Percentiles rank a stretch among this genome's conserved stretches.
phyloP scores from a whole-genome alignment of 2,888 invertebrate genomes.

The Chalcosyrphus nemorum region DNA sequence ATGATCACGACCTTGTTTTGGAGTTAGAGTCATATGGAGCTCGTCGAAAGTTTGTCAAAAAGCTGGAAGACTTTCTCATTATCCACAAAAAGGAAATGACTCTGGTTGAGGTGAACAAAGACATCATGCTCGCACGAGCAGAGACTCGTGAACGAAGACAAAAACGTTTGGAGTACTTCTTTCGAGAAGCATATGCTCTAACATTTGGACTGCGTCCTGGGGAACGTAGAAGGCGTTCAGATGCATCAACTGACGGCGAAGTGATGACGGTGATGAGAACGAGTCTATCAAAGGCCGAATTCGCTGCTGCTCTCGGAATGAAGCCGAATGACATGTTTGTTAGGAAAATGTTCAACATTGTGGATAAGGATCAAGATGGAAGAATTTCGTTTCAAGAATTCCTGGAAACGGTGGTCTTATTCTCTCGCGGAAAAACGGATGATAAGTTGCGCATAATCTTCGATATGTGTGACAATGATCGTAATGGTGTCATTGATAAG shows the following conservation, averaged over 20 bases:
- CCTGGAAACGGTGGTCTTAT: conserved; percentile 95
- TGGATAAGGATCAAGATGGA: conserved; percentile 96
- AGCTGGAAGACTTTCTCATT: conserved; percentile 91
- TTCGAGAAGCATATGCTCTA: conserved; percentile 96
- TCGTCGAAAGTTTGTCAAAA: conserved; percentile 92
- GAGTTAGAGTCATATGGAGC: conserved; percentile 93
- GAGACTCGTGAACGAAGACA: conserved; percentile 97
- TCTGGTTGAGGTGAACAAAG: conserved; percentile 87
- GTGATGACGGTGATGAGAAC: conserved; percentile 97
- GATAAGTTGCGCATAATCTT: conserved; percentile 97
- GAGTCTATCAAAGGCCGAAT: conserved; percentile 94
- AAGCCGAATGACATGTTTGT: conserved; percentile 96
- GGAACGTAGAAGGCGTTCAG: conserved; percentile 89
- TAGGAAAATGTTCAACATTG: conserved; percentile 98
- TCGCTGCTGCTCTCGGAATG: conserved; percentile 98
- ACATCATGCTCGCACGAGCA: conserved; percentile 93
- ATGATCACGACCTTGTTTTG: conserved; percentile 95
- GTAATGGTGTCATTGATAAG: conserved; percentile 96
- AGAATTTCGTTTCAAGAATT: conserved; percentile 98
- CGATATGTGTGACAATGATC: conserved; percentile 98
- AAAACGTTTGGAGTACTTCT: conserved; percentile 96
- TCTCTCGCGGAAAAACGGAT: conserved; percentile 95
- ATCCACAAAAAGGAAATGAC: conserved; percentile 92
- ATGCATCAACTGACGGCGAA: conserved; percentile 89
- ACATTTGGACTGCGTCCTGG: conserved; percentile 94